phyloP scores from a whole-genome alignment of 2,888 invertebrate species.

The Melieria crassipennis region DNA sequence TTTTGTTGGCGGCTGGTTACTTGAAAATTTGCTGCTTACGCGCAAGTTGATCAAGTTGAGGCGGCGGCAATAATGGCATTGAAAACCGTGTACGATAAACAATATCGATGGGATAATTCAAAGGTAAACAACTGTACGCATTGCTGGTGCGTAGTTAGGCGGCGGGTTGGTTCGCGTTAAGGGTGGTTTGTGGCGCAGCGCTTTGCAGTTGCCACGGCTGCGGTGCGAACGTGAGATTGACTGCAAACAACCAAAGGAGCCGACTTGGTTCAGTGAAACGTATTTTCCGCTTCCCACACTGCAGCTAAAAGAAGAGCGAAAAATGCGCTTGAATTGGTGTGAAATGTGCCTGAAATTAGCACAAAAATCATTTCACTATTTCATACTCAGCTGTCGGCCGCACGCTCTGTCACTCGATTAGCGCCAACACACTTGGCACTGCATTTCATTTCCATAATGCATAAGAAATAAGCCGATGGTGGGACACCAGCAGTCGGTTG shows the following conservation, averaged over 20 bases:
- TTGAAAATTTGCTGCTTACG: slow-evolving; percentile 40
- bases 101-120: slow-evolving; percentile 33
- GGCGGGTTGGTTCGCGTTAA: background rate
- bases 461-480: slow-evolving; percentile 19
- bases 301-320: background rate
- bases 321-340: slow-evolving; percentile 16
- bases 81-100: slow-evolving; percentile 30
- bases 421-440: background rate
- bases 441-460: slow-evolving; percentile 45
- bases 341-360: slow-evolving; percentile 27
- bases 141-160: background rate
- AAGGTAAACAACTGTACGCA: slow-evolving; percentile 32
- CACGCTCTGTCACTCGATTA: slow-evolving; percentile 2
- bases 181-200: slow-evolving; percentile 5
- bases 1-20: slow-evolving; percentile 10
- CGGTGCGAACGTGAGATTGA: too few species aligned
- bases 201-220: too few species aligned
- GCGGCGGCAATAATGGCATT: slow-evolving; percentile 14
- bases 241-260: too few species aligned
- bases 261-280: too few species aligned
- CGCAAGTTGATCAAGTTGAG: slow-evolving; percentile 15
- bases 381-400: slow-evolving; percentile 38
- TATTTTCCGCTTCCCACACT: too few species aligned
- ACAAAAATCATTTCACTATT: slow-evolving; percentile 50
- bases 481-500: background rate